These are phyloP conservation scores for Tyto alba DNA, from an alignment of 2,113 vertebrate species.

Conservation along the genomic window DNA sequence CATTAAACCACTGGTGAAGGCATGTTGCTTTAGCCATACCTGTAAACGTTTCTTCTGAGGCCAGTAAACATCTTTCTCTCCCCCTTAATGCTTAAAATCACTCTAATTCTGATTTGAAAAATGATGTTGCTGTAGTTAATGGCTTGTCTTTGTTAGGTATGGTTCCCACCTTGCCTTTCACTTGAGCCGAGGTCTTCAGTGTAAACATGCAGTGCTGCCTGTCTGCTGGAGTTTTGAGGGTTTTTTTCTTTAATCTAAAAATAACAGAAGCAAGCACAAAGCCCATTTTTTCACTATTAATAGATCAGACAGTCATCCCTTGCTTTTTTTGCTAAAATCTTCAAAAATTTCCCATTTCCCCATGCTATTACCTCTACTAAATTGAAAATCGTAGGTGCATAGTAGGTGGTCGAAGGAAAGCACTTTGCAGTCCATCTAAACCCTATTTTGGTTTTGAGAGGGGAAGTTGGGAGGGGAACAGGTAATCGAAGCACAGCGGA, in stretches of 20 bases:
- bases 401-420: not conserved
- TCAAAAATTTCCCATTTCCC: not conserved
- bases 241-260: conserved; percentile 2
- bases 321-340: not conserved
- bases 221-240: not conserved
- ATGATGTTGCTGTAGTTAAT: not conserved
- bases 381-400: not conserved
- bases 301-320: not conserved
- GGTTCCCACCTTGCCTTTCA: not conserved
- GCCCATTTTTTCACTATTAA: not conserved
- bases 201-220: not conserved
- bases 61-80: not conserved
- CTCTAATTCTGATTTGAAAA: not conserved
- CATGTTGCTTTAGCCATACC: not conserved
- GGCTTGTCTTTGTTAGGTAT: rapidly evolving
- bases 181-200: not conserved
- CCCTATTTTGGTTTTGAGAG: not conserved
- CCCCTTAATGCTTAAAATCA: not conserved
- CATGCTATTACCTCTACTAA: not conserved
- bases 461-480: not conserved
- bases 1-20: not conserved
- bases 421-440: not conserved
- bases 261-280: not conserved
- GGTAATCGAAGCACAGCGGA: not conserved
- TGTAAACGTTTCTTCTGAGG: not conserved